Evolutionary conservation across 2,113 vertebrate species (phyloP), one percentile per base, ranked within the genome.

Genomic region (Xiphophorus couchianus): DNA sequence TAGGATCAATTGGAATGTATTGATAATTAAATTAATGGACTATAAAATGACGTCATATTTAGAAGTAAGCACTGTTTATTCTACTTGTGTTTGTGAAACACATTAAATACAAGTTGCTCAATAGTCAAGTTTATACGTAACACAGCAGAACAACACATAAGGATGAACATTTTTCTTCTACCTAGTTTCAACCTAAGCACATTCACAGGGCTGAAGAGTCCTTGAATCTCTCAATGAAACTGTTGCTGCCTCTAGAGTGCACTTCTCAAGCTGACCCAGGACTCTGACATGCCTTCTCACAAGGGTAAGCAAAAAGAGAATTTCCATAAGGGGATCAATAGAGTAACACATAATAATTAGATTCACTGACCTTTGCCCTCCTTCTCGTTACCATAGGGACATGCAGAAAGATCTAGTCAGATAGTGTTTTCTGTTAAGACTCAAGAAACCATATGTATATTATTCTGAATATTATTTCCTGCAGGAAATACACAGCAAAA

Each of bases 321-420:
- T 88, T 81, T 88, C 79, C 81, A 85, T 81, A 73, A 48, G 29
- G 70, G 73, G 75, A 86, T 86, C 84, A 81, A 88, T 87, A 76
- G 63, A 85, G 68, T 82, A 84, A 74, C 42, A 28, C 64, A 54
- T 75, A 82, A 86, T 88, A 77, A 90, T 82, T 76, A 83, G 71
- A 81, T 73, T 78, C 73, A 63, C 4, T 62, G 77, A 86, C 80
- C 84, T 87, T 86, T 85, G 82, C 71, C 73, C 86, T 80, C 71
- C 37, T 78, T 66, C 54, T 80, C 76, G 81, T 78, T 90, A 86
- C 85, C 67, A 72, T 42, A 35, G 77, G 83, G 85, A 87, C 64
- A 33, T 66, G 81, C 48, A 35, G 61, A 58, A 61, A 80, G 33
- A 81, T 83, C 35, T 28, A 73, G 64, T 63, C 64, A 64, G 71